Base-by-base conservation (phyloP, 2,888 invertebrate genomes). In the Tigriopus californicus region DNA sequence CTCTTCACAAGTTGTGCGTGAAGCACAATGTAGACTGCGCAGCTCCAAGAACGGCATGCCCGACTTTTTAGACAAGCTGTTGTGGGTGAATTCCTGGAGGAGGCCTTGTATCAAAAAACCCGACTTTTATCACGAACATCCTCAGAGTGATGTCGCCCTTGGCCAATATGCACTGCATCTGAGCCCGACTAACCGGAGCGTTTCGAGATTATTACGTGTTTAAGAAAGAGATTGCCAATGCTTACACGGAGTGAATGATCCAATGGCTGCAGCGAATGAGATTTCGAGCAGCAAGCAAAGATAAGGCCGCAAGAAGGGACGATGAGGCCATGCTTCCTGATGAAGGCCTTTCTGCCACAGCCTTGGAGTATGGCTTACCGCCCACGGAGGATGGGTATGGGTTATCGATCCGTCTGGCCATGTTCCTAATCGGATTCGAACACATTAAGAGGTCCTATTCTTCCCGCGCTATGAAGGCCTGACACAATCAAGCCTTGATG, bases 381-480 rank as follows among this genome's bases (percentile, higher is more conserved):
- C 98, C 98, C 1, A 99, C 98, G 97, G 84, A 22, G 98, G 98
- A 12, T 98, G 95, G 91, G 98, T 98, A n/a, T 72, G 98, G 72
- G 98, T 98, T 10, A 81, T 99, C 64, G 98, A 99, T 72, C 77
- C 98, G 40, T 74, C n/a, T 99, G 24, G 82, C 92, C 5, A 99
- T 99, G 98, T 91, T 99, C 74, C 80, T 99, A 3, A 97, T n/a
- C 98, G 0, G 87, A 99, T 73, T 83, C 90, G 13, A 92, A 95
- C 72, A 99, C 70, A 99, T 99, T 67, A 99, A 82, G 98, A 99
- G 74, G 97, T 98, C 41, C 76, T 99, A 59, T 75, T 98, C 62
- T 99, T 99, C 79, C 98, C 98, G 6, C n/a, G 94, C 95, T 13
- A 97, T 98, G 97, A 91, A 90, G 70, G 97, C 98, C 13, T 94